phyloP scores from a whole-genome alignment of 2,888 invertebrate genomes.

The Drosophila barbarae region DNA sequence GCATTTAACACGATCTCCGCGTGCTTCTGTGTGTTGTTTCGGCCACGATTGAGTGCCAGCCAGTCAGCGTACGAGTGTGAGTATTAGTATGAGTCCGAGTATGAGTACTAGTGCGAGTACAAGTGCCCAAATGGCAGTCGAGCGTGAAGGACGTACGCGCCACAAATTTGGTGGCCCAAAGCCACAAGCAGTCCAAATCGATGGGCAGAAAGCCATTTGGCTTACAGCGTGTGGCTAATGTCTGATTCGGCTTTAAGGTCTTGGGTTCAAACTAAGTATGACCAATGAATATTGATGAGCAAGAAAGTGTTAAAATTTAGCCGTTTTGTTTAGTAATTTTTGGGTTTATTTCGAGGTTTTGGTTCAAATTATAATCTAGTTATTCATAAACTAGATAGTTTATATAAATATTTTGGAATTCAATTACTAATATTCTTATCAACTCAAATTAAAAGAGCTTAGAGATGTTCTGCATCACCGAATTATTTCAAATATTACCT shows the following conservation, averaged over 20 bases:
- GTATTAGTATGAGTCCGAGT: constrained; percentile 14
- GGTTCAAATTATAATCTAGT: neutral
- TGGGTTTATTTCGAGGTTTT: neutral
- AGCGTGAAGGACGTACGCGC: constrained; percentile 76
- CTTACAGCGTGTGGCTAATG: constrained; percentile 42
- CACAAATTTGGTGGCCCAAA: constrained; percentile 56
- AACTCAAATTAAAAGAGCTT: neutral
- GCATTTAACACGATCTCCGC: constrained; percentile 61
- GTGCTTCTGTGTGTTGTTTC: constrained; percentile 14
- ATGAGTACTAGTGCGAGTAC: constrained; percentile 12
- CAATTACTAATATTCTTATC: too few species aligned
- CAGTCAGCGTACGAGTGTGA: neutral
- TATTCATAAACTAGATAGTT: too few species aligned
- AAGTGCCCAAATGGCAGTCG: constrained; percentile 56
- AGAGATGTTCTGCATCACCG: neutral
- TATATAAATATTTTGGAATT: too few species aligned
- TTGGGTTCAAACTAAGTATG: constrained; percentile 13
- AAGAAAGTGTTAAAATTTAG: neutral
- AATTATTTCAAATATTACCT: too few species aligned
- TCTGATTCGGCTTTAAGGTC: constrained; percentile 22
- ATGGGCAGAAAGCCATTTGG: constrained; percentile 7
- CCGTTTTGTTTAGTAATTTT: neutral
- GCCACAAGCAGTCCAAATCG: constrained; percentile 27
- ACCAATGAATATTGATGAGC: constrained; percentile 30
- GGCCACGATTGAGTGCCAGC: constrained; percentile 37